Conservation (phyloP, 2,797 vertebrate species). For the Sciurus vulgaris region DNA sequence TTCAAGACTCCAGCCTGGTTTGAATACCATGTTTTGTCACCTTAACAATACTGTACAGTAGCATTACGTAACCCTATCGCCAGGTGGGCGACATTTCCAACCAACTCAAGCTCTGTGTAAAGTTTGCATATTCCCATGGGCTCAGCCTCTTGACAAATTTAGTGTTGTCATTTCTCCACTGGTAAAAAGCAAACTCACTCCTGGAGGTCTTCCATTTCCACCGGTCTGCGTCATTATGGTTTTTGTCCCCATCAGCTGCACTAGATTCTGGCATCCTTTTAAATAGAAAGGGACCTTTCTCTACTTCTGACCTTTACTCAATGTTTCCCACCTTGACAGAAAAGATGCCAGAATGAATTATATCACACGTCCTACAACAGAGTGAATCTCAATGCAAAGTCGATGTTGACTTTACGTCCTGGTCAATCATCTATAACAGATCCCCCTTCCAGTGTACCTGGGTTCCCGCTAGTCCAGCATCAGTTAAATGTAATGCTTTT, state of each 20-base stretch:
- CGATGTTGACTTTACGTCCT: conserved; percentile 61
- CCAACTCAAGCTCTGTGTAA: conserved; percentile 75
- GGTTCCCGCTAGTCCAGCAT: conserved; percentile 76
- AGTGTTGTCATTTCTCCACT: conserved; percentile 79
- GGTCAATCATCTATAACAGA: conserved; percentile 61
- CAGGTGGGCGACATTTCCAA: conserved; percentile 70
- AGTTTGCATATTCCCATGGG: conserved; percentile 70
- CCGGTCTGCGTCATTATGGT: conserved; percentile 69
- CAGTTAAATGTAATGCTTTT: conserved; percentile 69
- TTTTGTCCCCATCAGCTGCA: conserved; percentile 75
- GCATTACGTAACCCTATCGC: background rate
- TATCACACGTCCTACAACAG: conserved; percentile 34
- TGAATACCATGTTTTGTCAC: background rate
- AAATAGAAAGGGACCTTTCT: conserved; percentile 60
- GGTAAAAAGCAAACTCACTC: conserved; percentile 78
- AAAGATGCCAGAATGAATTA: conserved; percentile 72
- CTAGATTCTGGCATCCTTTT: conserved; percentile 76
- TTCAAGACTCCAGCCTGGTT: conserved; percentile 20
- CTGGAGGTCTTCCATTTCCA: conserved; percentile 82
- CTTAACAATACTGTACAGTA: conserved; percentile 13
- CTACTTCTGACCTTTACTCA: conserved; percentile 71
- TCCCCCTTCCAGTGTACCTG: conserved; percentile 71
- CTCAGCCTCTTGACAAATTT: conserved; percentile 82
- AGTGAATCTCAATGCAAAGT: conserved; percentile 65
- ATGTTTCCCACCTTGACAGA: conserved; percentile 51